A percentile compares a stretch with the other conserved stretches of the same genome.
Conservation (phyloP, 2,113 vertebrate genomes). For the Epinephelus moara region DNA sequence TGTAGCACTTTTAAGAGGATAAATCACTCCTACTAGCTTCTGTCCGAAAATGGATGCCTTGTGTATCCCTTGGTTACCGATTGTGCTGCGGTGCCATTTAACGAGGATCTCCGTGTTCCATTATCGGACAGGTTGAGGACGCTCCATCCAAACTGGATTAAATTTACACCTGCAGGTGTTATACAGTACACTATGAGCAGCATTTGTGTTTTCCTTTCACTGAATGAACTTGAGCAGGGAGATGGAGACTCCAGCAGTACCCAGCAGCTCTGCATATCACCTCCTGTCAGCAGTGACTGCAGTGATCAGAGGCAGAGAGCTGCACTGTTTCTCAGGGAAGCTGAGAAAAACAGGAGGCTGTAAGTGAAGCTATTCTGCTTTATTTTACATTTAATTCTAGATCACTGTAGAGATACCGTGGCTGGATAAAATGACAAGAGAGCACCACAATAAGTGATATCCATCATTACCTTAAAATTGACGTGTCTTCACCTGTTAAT, state of each 20-base stretch:
- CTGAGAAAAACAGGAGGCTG: constrained; percentile 87
- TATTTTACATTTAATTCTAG: not conserved
- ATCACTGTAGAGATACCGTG: not conserved
- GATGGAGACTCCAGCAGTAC: constrained; percentile 9
- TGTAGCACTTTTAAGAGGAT: not conserved
- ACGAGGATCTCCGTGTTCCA: not conserved
- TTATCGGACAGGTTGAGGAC: constrained; percentile 20
- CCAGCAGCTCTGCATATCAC: constrained; percentile 1
- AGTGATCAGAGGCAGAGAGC: constrained; percentile 81
- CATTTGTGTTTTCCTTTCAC: not conserved
- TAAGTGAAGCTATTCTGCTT: constrained; percentile 71
- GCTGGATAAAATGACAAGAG: not conserved
- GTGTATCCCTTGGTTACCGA: fast-evolving
- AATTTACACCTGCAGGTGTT: not conserved
- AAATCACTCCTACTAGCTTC: not conserved
- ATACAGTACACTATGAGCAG: too few species aligned
- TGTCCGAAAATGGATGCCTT: constrained; percentile 24
- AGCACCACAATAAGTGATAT: not conserved
- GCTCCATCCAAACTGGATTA: not conserved
- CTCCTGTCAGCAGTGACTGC: constrained; percentile 66
- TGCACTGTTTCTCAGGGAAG: constrained; percentile 86
- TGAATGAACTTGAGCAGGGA: constrained; percentile 33
- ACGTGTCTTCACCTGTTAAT: not conserved
- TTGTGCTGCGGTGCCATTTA: not conserved
- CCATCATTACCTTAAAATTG: not conserved